These are phyloP conservation scores for Drosophila tropicalis DNA, from an alignment of 1,140 invertebrate genomes.

Conservation along the genomic window DNA sequence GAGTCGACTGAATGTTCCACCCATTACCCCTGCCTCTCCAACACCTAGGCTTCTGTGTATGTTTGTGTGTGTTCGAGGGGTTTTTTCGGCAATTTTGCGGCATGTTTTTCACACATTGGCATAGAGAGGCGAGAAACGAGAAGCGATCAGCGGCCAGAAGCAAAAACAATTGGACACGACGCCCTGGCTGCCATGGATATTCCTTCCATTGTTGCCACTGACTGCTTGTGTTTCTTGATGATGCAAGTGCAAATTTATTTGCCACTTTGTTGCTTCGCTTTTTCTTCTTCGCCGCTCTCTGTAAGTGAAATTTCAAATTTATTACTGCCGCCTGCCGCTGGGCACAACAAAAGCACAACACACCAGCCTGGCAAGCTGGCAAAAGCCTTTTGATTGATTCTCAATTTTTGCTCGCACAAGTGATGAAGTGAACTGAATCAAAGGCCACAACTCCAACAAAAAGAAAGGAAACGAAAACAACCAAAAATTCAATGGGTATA, in stretches of 20 bases:
- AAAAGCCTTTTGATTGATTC: constrained; percentile 54
- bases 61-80: constrained; percentile 47
- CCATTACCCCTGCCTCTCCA: background rate
- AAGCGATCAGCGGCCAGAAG: constrained; percentile 14
- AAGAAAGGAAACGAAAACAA: constrained; percentile 31
- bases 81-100: constrained; percentile 78
- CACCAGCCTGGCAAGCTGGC: constrained; percentile 21
- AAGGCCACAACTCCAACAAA: background rate
- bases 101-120: constrained; percentile 81
- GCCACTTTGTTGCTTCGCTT: constrained; percentile 64
- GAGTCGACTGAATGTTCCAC: background rate
- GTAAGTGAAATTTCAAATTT: constrained; percentile 57
- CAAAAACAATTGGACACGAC: constrained; percentile 78
- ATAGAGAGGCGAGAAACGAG: constrained; percentile 29
- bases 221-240: constrained; percentile 46
- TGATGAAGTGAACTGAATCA: constrained; percentile 9
- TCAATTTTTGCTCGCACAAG: constrained; percentile 4
- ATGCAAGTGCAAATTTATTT: constrained; percentile 81
- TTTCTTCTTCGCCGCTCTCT: constrained; percentile 15
- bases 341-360: background rate
- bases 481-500: constrained; percentile 17
- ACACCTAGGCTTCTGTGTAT: background rate
- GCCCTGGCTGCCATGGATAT: constrained; percentile 71
- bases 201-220: constrained; percentile 46
- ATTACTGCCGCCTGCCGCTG: constrained; percentile 18